A percentile compares a stretch with the other conserved stretches of the same genome.
phyloP scores from a whole-genome alignment of 2,888 invertebrate species.

The Epistrophe eligans region DNA sequence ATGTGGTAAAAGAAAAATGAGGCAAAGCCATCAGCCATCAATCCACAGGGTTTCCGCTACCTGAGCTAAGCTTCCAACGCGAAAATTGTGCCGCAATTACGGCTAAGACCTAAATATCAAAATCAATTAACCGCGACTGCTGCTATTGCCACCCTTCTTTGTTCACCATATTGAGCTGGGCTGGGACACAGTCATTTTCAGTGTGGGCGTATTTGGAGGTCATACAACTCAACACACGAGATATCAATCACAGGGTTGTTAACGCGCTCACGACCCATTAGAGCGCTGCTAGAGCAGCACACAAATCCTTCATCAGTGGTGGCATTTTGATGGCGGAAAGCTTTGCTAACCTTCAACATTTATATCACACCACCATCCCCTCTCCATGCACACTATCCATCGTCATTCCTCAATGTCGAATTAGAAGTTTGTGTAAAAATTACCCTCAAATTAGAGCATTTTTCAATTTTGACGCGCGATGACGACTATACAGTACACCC shows the following conservation, averaged over 20 bases:
- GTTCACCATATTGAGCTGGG: neutral
- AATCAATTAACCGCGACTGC: conserved; percentile 73
- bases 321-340: conserved; percentile 28
- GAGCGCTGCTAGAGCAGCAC: conserved; percentile 52
- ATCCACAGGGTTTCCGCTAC: conserved; percentile 47
- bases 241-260: conserved; percentile 72
- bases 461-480: conserved; percentile 69
- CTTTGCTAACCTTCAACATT: conserved; percentile 42
- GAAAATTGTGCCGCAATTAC: conserved; percentile 66
- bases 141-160: conserved; percentile 27
- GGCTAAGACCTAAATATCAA: conserved; percentile 69
- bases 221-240: conserved; percentile 50
- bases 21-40: conserved; percentile 55
- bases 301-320: conserved; percentile 56
- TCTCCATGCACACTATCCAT: neutral
- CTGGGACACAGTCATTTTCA: conserved; percentile 20
- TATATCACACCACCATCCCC: neutral
- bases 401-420: conserved; percentile 29
- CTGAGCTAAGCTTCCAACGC: conserved; percentile 40
- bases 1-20: conserved; percentile 28
- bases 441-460: conserved; percentile 71
- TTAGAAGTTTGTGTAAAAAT: conserved; percentile 65
- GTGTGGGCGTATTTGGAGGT: conserved; percentile 40
- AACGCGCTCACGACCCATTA: conserved; percentile 66
- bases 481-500: neutral